Conservation (phyloP, 2,888 invertebrate genomes). For the Tenthredo distinguenda region DNA sequence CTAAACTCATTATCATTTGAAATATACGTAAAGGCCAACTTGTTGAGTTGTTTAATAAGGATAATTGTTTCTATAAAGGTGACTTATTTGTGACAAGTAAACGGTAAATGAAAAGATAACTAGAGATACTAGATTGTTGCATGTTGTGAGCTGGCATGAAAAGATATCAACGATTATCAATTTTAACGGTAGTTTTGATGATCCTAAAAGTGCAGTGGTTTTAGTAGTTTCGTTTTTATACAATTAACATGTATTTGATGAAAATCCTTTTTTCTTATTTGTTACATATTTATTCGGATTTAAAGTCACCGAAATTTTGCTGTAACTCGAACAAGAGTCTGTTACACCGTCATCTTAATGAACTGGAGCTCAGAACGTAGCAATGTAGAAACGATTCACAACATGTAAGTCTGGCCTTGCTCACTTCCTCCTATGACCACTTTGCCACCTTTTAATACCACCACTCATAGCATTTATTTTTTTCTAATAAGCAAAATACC, state of each 20-base stretch:
- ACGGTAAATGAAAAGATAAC: neutral
- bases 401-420: slow-evolving; percentile 75
- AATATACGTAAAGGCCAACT: neutral
- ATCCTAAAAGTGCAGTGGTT: slow-evolving; percentile 47
- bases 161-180: slow-evolving; percentile 55
- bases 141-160: slow-evolving; percentile 70
- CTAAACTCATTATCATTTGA: neutral
- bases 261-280: slow-evolving; percentile 75
- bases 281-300: slow-evolving; percentile 78
- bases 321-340: slow-evolving; percentile 78
- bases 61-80: slow-evolving; percentile 7
- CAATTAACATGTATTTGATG: slow-evolving; percentile 60
- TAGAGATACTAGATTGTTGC: slow-evolving; percentile 59
- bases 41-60: neutral
- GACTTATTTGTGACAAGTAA: neutral
- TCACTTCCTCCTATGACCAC: slow-evolving; percentile 66
- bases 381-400: slow-evolving; percentile 76
- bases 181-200: slow-evolving; percentile 51
- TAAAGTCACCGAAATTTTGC: slow-evolving; percentile 78
- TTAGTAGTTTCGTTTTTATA: slow-evolving; percentile 42
- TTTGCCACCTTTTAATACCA: slow-evolving; percentile 39
- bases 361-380: slow-evolving; percentile 78
- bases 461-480: slow-evolving; percentile 28
- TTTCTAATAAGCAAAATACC: neutral
- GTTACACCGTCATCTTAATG: slow-evolving; percentile 78